These are phyloP conservation scores for Lepeophtheirus salmonis DNA, from an alignment of 1,140 invertebrate species.

Conservation along the genomic window DNA sequence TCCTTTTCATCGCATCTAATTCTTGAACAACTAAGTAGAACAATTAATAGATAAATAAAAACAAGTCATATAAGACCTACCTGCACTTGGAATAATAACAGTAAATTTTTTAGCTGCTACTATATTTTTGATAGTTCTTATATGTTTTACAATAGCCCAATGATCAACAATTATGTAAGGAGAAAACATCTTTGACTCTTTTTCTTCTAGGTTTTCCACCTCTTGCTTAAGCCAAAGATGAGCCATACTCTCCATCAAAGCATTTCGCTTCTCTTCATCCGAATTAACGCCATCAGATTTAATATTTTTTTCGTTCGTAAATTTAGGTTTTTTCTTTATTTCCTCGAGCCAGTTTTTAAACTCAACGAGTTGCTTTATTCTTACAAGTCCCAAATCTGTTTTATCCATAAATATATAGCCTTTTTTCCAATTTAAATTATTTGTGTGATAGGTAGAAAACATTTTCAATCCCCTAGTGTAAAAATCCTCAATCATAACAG, in stretches of 20 bases:
- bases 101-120: constrained; percentile 7
- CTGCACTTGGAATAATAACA: constrained; percentile 9
- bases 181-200: background rate
- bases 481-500: background rate
- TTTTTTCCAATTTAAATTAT: background rate
- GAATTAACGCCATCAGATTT: background rate
- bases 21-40: constrained; percentile 8
- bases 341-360: background rate
- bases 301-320: background rate
- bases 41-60: background rate
- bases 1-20: constrained; percentile 8
- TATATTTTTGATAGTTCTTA: background rate
- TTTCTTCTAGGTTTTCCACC: constrained; percentile 8
- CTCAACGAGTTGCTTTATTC: background rate
- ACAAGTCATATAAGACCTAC: background rate
- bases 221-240: constrained; percentile 12
- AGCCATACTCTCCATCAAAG: constrained; percentile 13
- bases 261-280: background rate
- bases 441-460: background rate
- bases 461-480: background rate
- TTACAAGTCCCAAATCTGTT: background rate
- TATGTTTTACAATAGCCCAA: background rate
- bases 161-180: constrained; percentile 9
- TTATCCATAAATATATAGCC: too few relatives aligned
- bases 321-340: background rate